Evolutionary conservation across 2,113 vertebrate species (phyloP), one percentile per base, ranked within the genome.

Genomic region (Equus przewalskii): DNA sequence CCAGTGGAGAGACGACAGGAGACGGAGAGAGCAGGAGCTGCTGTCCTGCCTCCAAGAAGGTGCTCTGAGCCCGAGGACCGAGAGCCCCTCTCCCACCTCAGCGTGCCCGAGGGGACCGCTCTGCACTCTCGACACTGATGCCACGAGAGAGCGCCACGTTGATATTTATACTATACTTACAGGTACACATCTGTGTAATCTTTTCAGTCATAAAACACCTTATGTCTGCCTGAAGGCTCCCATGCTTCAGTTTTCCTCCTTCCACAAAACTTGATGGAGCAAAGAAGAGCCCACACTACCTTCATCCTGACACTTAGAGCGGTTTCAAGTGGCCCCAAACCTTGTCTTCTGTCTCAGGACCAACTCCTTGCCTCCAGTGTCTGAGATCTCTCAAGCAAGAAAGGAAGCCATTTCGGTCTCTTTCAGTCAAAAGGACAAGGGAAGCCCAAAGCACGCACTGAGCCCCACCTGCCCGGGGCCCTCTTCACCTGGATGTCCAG

Each of bases 401-500:
- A 91, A 65, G 54, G 54, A 79, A 33, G 79, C 49, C 36, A 3
- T 22, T 76, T 22, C n/a, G 33, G n/a, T 30, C 79, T 49, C 33
- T 72, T 65, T 7, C 22, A 56, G 36, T 51, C 10, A 15, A 69
- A 41, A 83, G 30, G 46, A 87, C 15, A n/a, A 85, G 30, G 18
- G 58, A 18, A n/a, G 51, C 54, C 6, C 33, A 28, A 2, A 19
- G 22, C 28, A 33, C 6, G 33, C 3, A 30, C 30, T 21, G 36
- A 0, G 5, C 78, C 33, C n/a, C 0, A 1, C 54, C 78, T 4
- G 65, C 44, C 49, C 21, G 0, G 75, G 36, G 7, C n/a, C 72
- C 78, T 28, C n/a, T 84, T 98, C 98, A 99, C 99, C 99, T 99
- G 99, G 62, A 99, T 98, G 95, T 99, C 99, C 98, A 99, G 97